Evolutionary conservation across 2,113 vertebrate genomes (phyloP).

Genomic region (Amblyornis subalaris): DNA sequence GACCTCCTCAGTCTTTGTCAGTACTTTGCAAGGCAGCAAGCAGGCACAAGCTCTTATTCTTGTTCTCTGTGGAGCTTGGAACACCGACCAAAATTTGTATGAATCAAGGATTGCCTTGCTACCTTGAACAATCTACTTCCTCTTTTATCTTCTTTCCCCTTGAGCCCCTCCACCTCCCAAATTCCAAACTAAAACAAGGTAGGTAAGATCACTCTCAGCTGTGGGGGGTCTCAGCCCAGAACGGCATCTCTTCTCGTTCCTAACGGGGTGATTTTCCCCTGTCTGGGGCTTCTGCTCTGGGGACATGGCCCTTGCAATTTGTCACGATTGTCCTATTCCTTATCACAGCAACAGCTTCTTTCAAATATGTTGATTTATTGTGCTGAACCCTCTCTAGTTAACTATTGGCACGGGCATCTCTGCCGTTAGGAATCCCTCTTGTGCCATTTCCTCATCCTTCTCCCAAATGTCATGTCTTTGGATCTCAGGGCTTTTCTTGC

Average conservation of each 20-base stretch:
- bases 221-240: neutral
- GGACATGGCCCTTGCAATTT: neutral
- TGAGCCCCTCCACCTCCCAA: fast-evolving
- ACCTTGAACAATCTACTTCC: neutral
- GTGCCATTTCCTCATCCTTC: neutral
- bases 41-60: neutral
- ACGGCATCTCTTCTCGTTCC: neutral
- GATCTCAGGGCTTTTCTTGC: neutral
- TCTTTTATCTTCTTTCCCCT: neutral
- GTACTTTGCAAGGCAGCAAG: neutral
- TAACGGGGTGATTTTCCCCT: neutral
- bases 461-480: neutral
- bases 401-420: neutral
- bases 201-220: neutral
- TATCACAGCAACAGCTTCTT: neutral
- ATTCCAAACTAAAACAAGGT: neutral
- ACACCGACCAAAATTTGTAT: neutral
- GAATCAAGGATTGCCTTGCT: neutral
- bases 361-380: neutral
- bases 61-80: neutral
- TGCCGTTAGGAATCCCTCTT: neutral
- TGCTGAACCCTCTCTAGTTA: neutral
- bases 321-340: neutral
- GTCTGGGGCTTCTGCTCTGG: neutral
- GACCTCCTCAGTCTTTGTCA: neutral